Evolutionary conservation across 2,888 invertebrate genomes (phyloP).

Genomic region (Lagria hirta): DNA sequence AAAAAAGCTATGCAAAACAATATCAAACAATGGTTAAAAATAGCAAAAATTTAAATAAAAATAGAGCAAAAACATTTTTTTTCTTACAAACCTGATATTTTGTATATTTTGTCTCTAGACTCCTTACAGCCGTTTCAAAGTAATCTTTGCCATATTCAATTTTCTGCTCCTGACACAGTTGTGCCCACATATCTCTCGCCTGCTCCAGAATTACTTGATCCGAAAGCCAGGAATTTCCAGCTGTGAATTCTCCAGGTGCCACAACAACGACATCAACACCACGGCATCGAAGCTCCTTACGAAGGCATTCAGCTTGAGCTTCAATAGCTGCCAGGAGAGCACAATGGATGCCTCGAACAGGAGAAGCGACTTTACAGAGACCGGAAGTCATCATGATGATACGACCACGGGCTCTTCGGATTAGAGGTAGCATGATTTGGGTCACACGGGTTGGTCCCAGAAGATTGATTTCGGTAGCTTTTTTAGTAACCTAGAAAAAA

Average conservation of each 20-base stretch:
- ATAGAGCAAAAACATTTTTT: neutral
- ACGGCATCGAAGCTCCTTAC: slow-evolving; percentile 65
- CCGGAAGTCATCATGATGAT: slow-evolving; percentile 80
- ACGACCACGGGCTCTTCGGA: slow-evolving; percentile 77
- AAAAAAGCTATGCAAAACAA: too few species aligned
- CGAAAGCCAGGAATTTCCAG: slow-evolving; percentile 76
- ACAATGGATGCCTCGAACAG: slow-evolving; percentile 80
- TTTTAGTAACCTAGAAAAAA: slow-evolving; percentile 47
- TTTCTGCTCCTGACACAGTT: slow-evolving; percentile 74
- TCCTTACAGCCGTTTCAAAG: slow-evolving; percentile 77
- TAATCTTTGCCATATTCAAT: slow-evolving; percentile 79
- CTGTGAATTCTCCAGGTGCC: slow-evolving; percentile 82
- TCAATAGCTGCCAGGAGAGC: slow-evolving; percentile 78
- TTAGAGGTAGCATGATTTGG: slow-evolving; percentile 76
- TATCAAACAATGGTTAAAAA: too few species aligned
- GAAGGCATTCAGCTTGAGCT: slow-evolving; percentile 75
- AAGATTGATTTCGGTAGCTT: slow-evolving; percentile 75
- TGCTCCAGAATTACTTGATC: slow-evolving; percentile 59
- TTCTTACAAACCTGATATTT: slow-evolving; percentile 67
- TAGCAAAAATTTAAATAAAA: neutral
- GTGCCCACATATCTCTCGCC: slow-evolving; percentile 81
- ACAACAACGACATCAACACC: slow-evolving; percentile 83
- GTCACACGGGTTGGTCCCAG: slow-evolving; percentile 64
- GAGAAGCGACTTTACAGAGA: slow-evolving; percentile 76
- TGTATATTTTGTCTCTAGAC: slow-evolving; percentile 73